Percentiles rank a stretch among this genome's conserved stretches.
Conservation (phyloP, 2,797 vertebrate species). For the Enteromius anoplus region DNA sequence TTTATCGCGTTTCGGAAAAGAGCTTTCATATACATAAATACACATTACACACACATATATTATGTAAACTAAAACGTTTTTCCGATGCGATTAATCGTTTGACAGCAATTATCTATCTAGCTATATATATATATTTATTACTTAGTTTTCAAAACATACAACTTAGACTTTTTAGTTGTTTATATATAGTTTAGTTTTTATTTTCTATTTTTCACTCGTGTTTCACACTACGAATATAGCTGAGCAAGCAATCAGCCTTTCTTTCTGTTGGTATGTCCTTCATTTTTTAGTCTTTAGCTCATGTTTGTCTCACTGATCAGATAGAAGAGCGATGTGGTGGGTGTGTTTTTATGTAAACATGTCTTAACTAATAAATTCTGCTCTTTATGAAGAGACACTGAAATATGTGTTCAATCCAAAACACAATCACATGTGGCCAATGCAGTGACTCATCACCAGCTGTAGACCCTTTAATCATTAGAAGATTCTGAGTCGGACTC, state of each 20-base stretch:
- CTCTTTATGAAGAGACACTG: constrained; percentile 37
- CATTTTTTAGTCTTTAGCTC: not conserved
- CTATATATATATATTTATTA: no score
- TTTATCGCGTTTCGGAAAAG: no score
- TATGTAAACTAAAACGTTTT: no score
- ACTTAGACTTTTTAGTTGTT: no score
- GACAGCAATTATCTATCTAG: no score
- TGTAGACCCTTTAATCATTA: constrained; percentile 34
- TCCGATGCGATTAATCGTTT: no score
- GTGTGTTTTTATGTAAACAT: not conserved
- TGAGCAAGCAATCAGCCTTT: not conserved
- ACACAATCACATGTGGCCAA: constrained; percentile 31
- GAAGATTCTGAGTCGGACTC: constrained; percentile 14
- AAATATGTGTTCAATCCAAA: constrained; percentile 36
- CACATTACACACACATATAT: no score
- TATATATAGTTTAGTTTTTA: no score
- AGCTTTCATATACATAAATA: no score
- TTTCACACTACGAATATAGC: no score
- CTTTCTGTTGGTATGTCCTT: not conserved
- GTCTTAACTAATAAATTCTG: constrained; percentile 16
- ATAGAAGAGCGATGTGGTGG: not conserved
- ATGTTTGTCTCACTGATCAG: not conserved
- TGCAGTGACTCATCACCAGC: constrained; percentile 52
- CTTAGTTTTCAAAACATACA: no score
- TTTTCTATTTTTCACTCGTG: no score